phyloP scores from a whole-genome alignment of 2,113 vertebrate species.

The Aldabrachelys gigantea region DNA sequence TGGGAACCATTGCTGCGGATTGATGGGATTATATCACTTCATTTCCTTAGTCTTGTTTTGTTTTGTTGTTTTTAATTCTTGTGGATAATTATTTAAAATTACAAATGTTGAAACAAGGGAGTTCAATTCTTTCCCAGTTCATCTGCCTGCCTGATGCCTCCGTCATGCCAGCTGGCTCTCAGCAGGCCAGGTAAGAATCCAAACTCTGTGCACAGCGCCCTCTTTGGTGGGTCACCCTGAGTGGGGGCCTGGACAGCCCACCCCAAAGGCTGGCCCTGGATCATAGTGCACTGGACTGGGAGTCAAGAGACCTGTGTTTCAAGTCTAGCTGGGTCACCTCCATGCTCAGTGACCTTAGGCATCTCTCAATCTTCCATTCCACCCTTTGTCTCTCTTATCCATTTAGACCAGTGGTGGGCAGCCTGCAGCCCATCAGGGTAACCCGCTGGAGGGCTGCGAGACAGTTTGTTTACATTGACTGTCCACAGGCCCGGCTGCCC shows the following conservation, averaged over 20 bases:
- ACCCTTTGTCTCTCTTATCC: accelerated
- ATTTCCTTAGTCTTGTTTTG: accelerated
- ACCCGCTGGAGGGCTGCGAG: no score
- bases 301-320: not conserved
- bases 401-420: not conserved
- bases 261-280: no score
- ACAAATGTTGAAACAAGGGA: not conserved
- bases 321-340: not conserved
- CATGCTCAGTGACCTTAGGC: not conserved
- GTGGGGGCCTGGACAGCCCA: no score
- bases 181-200: no score
- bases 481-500: no score
- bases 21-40: not conserved
- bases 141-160: not conserved
- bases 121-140: not conserved
- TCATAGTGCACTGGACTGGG: not conserved
- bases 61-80: not conserved
- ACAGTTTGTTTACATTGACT: no score
- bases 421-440: no score
- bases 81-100: not conserved
- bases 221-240: no score
- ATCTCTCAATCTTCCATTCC: not conserved
- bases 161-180: no score
- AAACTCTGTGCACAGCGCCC: no score
- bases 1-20: not conserved